These are phyloP conservation scores for Epirrhoe tristata DNA, from an alignment of 2,888 invertebrate genomes.

Conservation along the genomic window DNA sequence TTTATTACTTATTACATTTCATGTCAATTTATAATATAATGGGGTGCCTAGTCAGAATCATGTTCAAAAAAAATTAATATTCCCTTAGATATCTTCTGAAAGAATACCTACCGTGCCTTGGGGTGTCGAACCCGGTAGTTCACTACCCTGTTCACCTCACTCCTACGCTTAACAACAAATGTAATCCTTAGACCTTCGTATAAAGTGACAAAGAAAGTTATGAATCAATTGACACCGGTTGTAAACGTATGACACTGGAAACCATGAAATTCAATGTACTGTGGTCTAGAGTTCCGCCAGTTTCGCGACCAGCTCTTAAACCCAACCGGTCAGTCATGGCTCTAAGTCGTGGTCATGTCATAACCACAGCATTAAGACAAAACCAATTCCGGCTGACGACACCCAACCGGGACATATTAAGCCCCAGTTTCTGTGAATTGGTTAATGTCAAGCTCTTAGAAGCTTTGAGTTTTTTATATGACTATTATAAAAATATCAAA, in stretches of 20 bases:
- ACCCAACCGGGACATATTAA: conserved; percentile 31
- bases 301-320: conserved; percentile 2
- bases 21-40: too few species aligned
- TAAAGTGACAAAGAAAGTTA: background rate
- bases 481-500: too few species aligned
- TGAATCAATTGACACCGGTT: background rate
- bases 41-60: too few species aligned
- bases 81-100: too few species aligned
- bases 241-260: background rate
- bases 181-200: too few species aligned
- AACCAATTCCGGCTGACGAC: conserved; percentile 30
- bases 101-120: too few species aligned
- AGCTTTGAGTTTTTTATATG: too few species aligned
- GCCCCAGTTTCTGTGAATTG: background rate
- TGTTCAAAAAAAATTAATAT: too few species aligned
- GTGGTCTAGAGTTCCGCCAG: background rate
- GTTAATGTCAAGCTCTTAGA: background rate
- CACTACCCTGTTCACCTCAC: too few species aligned
- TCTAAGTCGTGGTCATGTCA: conserved; percentile 23
- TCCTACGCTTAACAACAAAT: too few species aligned
- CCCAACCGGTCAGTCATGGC: conserved; percentile 14
- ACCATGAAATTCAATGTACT: conserved; percentile 13
- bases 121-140: too few species aligned
- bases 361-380: conserved; percentile 29
- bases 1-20: too few species aligned